Evolutionary conservation across 2,888 invertebrate species (phyloP).

Genomic region (Chironomus tentans): DNA sequence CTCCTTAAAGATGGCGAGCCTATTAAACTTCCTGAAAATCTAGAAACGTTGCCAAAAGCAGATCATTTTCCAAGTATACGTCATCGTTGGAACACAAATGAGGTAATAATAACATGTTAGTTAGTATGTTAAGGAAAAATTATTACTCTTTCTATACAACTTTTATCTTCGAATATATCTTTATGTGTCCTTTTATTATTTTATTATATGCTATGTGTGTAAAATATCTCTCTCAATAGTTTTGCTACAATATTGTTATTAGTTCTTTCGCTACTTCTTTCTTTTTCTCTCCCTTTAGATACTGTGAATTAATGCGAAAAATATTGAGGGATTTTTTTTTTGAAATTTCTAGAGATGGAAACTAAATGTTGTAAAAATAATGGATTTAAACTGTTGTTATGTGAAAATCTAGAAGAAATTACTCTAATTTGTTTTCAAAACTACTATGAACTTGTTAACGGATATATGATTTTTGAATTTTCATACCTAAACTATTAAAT

Average conservation of each 20-base stretch:
- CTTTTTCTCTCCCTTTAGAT: neutral
- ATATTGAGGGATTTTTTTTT: neutral
- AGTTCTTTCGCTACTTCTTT: neutral
- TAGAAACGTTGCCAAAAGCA: slow-evolving; percentile 88
- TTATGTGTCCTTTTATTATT: neutral
- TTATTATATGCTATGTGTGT: neutral
- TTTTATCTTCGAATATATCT: neutral
- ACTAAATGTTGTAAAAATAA: too few relatives aligned
- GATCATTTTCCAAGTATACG: slow-evolving; percentile 91
- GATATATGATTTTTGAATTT: too few relatives aligned
- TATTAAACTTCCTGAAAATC: slow-evolving; percentile 87
- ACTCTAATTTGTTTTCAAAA: too few relatives aligned
- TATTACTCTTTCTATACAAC: slow-evolving; percentile 6
- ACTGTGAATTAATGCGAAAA: neutral
- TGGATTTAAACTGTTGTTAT: too few relatives aligned
- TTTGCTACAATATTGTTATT: neutral
- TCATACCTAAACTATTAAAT: too few relatives aligned
- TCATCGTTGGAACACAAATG: slow-evolving; percentile 98
- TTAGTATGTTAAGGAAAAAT: slow-evolving; percentile 5
- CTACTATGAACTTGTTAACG: too few relatives aligned
- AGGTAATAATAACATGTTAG: slow-evolving; percentile 53
- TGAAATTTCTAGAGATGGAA: too few relatives aligned
- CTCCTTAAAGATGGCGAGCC: slow-evolving; percentile 72
- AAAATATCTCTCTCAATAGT: neutral
- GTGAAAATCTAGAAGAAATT: too few relatives aligned